Evolutionary conservation across 30 jellyfish, hydroid and myxozoan species (phyloP).

Genomic region (Rhopilema esculentum): DNA sequence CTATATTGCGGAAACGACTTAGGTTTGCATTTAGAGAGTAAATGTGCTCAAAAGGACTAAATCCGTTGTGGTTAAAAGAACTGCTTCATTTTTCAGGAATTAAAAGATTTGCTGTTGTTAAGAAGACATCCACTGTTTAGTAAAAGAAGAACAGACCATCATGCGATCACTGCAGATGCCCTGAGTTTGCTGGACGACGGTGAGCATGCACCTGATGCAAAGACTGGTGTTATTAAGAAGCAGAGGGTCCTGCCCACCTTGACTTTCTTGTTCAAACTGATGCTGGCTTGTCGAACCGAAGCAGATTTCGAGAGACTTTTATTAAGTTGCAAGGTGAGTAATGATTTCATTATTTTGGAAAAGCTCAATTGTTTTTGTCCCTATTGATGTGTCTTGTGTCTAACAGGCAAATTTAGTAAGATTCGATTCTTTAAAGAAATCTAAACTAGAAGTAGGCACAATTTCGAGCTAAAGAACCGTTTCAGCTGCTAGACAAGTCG

Average conservation of each 20-base stretch:
- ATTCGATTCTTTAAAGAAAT: too few relatives aligned
- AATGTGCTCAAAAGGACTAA: background rate
- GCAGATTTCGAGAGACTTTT: constrained; percentile 42
- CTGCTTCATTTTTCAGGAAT: constrained; percentile 21
- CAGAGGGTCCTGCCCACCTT: constrained; percentile 32
- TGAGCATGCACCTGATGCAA: background rate
- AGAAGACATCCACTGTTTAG: constrained; percentile 64
- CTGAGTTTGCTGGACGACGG: background rate
- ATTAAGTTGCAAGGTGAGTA: constrained; percentile 68
- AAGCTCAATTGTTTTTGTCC: too few relatives aligned
- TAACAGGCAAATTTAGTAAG: too few relatives aligned
- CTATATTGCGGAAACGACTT: background rate
- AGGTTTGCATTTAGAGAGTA: background rate
- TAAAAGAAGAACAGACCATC: constrained; percentile 15
- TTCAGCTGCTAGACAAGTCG: too few relatives aligned
- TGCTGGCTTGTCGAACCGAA: constrained; percentile 43
- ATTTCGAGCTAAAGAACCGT: too few relatives aligned
- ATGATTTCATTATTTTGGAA: too few relatives aligned
- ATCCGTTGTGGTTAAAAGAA: background rate
- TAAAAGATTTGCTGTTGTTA: constrained; percentile 54
- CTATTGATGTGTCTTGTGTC: too few relatives aligned
- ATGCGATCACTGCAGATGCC: background rate
- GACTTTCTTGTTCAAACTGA: constrained; percentile 29
- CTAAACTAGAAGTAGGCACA: too few relatives aligned
- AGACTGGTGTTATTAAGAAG: constrained; percentile 10